phyloP scores from a whole-genome alignment of 2,113 vertebrate genomes.

The Vimba vimba region DNA sequence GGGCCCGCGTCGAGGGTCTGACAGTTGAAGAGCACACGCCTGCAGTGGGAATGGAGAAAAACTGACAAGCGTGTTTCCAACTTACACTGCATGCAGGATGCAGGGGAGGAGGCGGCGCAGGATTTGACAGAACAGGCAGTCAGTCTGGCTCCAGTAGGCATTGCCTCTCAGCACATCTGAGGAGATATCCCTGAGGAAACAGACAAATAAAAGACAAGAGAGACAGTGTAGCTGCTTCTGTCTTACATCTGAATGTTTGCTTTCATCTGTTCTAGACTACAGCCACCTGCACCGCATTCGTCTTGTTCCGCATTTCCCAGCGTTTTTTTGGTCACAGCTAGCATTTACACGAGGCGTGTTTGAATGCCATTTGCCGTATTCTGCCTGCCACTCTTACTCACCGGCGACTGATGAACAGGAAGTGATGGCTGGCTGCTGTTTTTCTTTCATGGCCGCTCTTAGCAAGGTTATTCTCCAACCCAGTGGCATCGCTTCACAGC shows the following conservation, averaged over 20 bases:
- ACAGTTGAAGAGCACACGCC: slow-evolving; percentile 37
- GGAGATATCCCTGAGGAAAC: slow-evolving; percentile 33
- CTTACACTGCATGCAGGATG: slow-evolving; percentile 9
- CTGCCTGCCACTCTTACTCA: slow-evolving; percentile 25
- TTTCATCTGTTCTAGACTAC: neutral
- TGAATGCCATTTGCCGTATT: slow-evolving; percentile 42
- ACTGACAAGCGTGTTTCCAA: slow-evolving; percentile 37
- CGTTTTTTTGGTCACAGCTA: slow-evolving; percentile 37
- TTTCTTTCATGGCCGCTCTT: neutral
- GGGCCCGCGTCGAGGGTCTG: slow-evolving; percentile 13
- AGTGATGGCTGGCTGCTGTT: slow-evolving; percentile 57
- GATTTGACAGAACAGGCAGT: slow-evolving; percentile 51
- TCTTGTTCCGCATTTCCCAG: slow-evolving; percentile 17
- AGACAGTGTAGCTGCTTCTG: slow-evolving; percentile 3
- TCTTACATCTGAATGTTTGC: slow-evolving; percentile 13
- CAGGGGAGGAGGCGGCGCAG: slow-evolving; percentile 13
- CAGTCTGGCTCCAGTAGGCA: slow-evolving; percentile 45
- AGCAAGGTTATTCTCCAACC: slow-evolving; percentile 22
- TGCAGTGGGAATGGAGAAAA: slow-evolving; percentile 30
- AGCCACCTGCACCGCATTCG: slow-evolving; percentile 4
- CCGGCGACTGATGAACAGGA: slow-evolving; percentile 54
- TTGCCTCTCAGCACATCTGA: slow-evolving; percentile 44
- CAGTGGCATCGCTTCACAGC: neutral
- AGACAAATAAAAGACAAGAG: slow-evolving; percentile 33
- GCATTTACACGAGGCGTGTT: slow-evolving; percentile 5